Conservation (phyloP, 2,113 vertebrate species). For the Ciconia boyciana region DNA sequence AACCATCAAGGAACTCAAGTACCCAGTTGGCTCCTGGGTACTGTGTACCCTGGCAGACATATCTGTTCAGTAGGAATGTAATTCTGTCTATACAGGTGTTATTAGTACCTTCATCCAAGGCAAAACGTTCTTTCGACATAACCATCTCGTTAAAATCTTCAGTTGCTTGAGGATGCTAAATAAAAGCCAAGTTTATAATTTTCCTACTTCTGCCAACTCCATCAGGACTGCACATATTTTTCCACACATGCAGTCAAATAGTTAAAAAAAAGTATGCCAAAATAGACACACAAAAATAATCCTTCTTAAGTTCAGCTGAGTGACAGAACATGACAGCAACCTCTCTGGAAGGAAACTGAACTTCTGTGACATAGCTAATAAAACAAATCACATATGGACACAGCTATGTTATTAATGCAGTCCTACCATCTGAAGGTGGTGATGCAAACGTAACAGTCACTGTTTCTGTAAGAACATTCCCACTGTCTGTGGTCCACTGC, state of each 20-base stretch:
- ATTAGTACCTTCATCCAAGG: not conserved
- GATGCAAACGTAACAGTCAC: constrained; percentile 80
- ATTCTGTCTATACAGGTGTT: not conserved
- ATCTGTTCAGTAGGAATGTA: not conserved
- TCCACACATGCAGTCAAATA: not conserved
- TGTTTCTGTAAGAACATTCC: constrained; percentile 78
- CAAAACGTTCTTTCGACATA: not conserved
- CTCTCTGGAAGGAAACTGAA: not conserved
- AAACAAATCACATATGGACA: not conserved
- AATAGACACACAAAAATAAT: not conserved
- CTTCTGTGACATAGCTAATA: not conserved
- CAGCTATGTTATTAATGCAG: not conserved
- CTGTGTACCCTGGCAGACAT: not conserved
- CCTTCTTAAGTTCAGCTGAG: not conserved
- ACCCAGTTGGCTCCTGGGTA: not conserved
- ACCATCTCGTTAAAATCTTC: not conserved
- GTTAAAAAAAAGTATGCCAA: not conserved
- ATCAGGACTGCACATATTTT: rapidly evolving
- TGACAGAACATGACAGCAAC: not conserved
- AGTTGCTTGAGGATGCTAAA: not conserved
- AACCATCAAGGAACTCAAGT: not conserved
- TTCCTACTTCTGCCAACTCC: not conserved
- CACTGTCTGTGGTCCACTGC: constrained; percentile 78
- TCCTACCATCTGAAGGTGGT: constrained; percentile 73
- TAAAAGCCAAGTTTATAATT: not conserved